A percentile compares a stretch with the other conserved stretches of the same genome.
Evolutionary conservation across 2,888 invertebrate species (phyloP).

Genomic region (Cybosia mesomella): DNA sequence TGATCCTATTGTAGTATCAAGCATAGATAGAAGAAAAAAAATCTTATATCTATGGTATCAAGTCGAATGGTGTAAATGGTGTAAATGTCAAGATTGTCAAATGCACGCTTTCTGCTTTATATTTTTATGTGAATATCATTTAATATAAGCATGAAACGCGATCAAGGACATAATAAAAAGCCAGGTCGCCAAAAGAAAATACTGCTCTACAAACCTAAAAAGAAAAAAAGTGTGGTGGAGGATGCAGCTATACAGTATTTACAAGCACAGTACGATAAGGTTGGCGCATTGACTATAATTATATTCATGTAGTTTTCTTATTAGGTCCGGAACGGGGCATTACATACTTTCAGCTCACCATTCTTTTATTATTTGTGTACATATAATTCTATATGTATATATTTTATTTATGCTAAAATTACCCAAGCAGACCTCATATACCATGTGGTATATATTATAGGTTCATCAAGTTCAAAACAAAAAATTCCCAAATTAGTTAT

Average conservation of each 20-base stretch:
- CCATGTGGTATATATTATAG: not conserved
- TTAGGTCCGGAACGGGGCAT: not conserved
- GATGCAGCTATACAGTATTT: slow-evolving; percentile 84
- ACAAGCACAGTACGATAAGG: slow-evolving; percentile 81
- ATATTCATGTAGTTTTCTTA: not conserved
- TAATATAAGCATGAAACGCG: slow-evolving; percentile 60
- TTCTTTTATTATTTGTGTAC: not conserved
- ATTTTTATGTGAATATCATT: not conserved
- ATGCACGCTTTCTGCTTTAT: slow-evolving; percentile 14
- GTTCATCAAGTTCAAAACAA: no score
- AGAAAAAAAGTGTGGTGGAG: slow-evolving; percentile 79
- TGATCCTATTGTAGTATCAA: no score
- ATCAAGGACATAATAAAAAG: slow-evolving; percentile 54
- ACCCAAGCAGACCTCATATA: not conserved
- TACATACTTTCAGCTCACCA: not conserved
- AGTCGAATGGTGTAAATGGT: no score
- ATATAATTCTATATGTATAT: not conserved
- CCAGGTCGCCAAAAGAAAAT: slow-evolving; percentile 68
- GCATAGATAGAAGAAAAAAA: no score
- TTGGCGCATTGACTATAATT: slow-evolving; percentile 41
- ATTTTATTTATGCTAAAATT: not conserved
- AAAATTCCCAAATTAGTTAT: no score
- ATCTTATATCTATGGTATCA: no score
- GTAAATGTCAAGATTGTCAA: slow-evolving; percentile 15
- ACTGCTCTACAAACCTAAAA: slow-evolving; percentile 77